These are phyloP conservation scores for Cheirogaleus major DNA, from an alignment of 2,797 vertebrate genomes.

Conservation along the genomic window DNA sequence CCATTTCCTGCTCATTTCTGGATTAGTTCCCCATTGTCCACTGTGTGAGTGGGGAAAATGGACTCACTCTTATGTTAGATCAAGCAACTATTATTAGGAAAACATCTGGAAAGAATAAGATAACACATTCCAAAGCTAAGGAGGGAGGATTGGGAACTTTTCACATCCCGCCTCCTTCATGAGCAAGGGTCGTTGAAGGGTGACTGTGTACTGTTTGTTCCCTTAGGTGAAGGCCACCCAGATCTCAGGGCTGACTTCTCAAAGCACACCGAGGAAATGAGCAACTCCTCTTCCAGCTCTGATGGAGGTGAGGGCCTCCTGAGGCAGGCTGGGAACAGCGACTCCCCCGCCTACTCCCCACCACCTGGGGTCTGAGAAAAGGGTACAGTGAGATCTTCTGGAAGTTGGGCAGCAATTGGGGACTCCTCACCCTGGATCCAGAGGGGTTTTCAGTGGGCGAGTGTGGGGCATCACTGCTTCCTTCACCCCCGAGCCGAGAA, in stretches of 20 bases:
- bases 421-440: background rate
- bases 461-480: background rate
- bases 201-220: slow-evolving; percentile 41
- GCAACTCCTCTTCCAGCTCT: background rate
- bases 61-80: slow-evolving; percentile 21
- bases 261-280: background rate
- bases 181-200: background rate
- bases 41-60: background rate
- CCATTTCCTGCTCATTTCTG: background rate
- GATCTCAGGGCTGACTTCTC: background rate
- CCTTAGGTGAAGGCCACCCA: slow-evolving; percentile 26
- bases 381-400: background rate
- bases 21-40: background rate
- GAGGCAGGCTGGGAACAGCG: background rate
- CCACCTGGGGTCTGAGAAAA: background rate
- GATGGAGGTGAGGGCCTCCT: background rate
- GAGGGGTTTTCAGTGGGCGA: background rate
- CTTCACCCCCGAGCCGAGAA: background rate
- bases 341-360: background rate
- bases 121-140: background rate
- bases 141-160: background rate
- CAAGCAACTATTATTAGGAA: slow-evolving; percentile 34
- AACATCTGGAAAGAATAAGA: slow-evolving; percentile 74
- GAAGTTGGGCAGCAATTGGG: background rate
- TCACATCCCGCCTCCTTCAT: background rate